Conservation (phyloP, 2,888 invertebrate genomes). For the Selenia dentaria region DNA sequence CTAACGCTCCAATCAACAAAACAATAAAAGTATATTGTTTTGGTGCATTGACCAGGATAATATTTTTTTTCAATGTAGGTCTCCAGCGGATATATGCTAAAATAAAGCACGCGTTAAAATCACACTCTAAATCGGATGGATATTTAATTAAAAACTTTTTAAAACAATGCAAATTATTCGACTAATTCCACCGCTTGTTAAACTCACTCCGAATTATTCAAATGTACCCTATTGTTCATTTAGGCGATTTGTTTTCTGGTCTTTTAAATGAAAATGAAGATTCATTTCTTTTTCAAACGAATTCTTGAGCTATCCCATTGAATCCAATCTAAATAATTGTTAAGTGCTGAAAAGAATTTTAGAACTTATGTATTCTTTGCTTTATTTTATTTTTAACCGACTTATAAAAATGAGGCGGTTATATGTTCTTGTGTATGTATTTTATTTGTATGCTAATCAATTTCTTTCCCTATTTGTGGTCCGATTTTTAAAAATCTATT, state of each 20-base stretch:
- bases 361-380: no score
- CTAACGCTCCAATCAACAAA: no score
- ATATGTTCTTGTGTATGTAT: no score
- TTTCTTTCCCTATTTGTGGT: no score
- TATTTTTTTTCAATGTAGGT: no score
- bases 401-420: no score
- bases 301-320: neutral
- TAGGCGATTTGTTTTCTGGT: conserved; percentile 17
- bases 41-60: no score
- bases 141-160: conserved; percentile 47
- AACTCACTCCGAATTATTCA: conserved; percentile 21
- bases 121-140: conserved; percentile 28
- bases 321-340: neutral
- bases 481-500: no score
- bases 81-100: no score
- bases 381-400: no score
- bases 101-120: conserved; percentile 23
- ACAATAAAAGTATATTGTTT: no score
- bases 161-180: conserved; percentile 46
- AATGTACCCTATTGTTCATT: conserved; percentile 24
- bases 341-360: neutral
- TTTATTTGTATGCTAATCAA: no score
- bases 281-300: conserved; percentile 3
- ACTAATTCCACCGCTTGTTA: conserved; percentile 36
- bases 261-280: conserved; percentile 16